A percentile compares a stretch with the other conserved stretches of the same genome.
Conservation (phyloP, 2,797 vertebrate species). For the Molossus molossus region DNA sequence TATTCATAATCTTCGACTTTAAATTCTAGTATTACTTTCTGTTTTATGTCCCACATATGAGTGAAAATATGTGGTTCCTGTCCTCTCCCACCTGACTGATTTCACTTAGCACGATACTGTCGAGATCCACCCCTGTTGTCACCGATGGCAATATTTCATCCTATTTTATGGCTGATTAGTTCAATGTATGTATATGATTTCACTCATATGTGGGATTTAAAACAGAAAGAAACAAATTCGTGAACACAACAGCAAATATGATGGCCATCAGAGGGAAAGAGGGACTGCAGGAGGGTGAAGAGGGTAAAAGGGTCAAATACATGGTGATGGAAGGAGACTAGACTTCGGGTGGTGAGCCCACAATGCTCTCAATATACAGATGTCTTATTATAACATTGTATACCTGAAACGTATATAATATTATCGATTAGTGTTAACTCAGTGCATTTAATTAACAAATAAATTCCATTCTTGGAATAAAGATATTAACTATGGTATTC, state of each 20-base stretch:
- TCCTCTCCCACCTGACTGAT: not conserved
- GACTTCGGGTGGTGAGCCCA: not conserved
- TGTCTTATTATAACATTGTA: not conserved
- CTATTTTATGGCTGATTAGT: not conserved
- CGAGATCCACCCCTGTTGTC: not conserved
- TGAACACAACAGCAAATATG: not conserved
- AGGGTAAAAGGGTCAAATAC: not conserved
- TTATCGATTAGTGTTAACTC: not conserved
- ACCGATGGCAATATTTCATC: not conserved
- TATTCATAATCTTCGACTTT: constrained; percentile 71
- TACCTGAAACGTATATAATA: not conserved
- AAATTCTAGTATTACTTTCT: constrained; percentile 27
- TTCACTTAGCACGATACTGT: not conserved
- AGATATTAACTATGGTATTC: constrained; percentile 47
- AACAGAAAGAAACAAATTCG: not conserved
- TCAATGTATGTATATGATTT: not conserved
- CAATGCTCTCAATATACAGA: not conserved
- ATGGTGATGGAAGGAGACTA: not conserved
- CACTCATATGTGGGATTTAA: not conserved
- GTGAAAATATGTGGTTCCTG: not conserved
- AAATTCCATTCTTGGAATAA: constrained; percentile 39
- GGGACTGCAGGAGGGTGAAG: not conserved
- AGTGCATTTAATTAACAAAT: not conserved
- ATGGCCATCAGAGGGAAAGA: not conserved
- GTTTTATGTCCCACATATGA: not conserved